Base-by-base conservation (phyloP, 2,797 vertebrate genomes). In the Pipistrellus nathusii region DNA sequence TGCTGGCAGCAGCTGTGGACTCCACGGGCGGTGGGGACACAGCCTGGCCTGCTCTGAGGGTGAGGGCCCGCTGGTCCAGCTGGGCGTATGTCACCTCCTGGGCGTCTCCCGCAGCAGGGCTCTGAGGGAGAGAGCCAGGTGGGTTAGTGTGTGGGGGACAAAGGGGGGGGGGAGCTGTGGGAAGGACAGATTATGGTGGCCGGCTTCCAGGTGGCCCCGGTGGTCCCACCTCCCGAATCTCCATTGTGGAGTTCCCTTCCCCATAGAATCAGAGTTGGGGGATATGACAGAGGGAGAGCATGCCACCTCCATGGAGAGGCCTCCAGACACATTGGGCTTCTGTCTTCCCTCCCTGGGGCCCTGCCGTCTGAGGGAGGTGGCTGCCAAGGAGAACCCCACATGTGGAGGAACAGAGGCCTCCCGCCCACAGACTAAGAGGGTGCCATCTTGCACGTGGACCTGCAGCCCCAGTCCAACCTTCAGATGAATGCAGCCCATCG, bases 11-110 rank as follows among this genome's bases (percentile, higher is more conserved):
- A 0, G 46, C 64, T 1, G 5, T 5, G 64, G 77, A 64, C 59
- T 69, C 93, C 6, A 3, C 0, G 76, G 44, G 11, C 13, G 0
- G 27, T 0, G 27, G 15, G n/a, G 27, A 41, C 21, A 2, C 2
- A 0, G 38, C 35, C 35, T 0, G 51, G 18, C 46, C 53, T 0
- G 7, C 15, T 17, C 72, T 71, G 55, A 57, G 71, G 38, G 53
- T 68, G 55, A 91, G 55, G 27, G n/a, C 2, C 3, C 1, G 1
- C 12, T 73, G 84, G 92, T 91, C 53, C 88, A 91, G 92, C 78
- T 81, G 57, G 14, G 80, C 92, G 0, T 94, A 95, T 0, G 66
- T 88, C 85, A 94, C 88, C 8, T 88, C 88, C 41, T 68, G 85
- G 17, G 53, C 3, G 4, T 10, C 51, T 35, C 7, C 27, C 53